These are phyloP conservation scores for Hesperophylax magnus DNA, from an alignment of 1,140 invertebrate species.

Conservation along the genomic window DNA sequence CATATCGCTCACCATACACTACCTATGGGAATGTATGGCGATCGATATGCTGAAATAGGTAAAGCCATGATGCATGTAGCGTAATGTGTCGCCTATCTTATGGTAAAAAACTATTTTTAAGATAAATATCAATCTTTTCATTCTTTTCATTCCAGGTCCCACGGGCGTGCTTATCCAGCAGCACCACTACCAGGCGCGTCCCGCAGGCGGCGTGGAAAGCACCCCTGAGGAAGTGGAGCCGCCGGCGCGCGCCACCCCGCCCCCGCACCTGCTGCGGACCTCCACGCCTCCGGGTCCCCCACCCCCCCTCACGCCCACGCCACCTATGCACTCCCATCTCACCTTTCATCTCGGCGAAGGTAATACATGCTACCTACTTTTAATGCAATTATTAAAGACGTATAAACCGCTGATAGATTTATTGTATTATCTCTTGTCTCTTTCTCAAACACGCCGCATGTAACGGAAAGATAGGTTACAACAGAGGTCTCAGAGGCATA, in stretches of 20 bases:
- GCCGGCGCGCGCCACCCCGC: slow-evolving; percentile 17
- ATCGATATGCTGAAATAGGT: no score
- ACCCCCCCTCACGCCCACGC: slow-evolving; percentile 38
- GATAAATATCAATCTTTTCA: neutral
- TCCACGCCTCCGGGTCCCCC: slow-evolving; percentile 39
- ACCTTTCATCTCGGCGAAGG: slow-evolving; percentile 44
- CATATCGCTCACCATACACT: no score
- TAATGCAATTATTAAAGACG: no score
- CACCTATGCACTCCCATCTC: slow-evolving; percentile 42
- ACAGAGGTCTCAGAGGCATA: no score
- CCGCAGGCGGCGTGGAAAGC: slow-evolving; percentile 66
- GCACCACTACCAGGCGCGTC: slow-evolving; percentile 91
- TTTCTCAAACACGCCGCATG: no score
- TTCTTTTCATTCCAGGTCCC: slow-evolving; percentile 73
- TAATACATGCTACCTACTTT: neutral
- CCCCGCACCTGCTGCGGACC: neutral
- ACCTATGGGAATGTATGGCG: no score
- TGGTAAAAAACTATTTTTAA: no score
- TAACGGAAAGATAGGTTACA: no score
- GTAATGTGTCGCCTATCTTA: no score
- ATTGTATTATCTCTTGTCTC: no score
- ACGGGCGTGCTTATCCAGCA: slow-evolving; percentile 92
- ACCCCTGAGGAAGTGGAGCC: slow-evolving; percentile 35
- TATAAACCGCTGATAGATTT: no score
- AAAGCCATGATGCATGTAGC: no score